Base-by-base conservation (phyloP, 64 coral and sea anemone genomes). In the Dendronephthya gigantea region DNA sequence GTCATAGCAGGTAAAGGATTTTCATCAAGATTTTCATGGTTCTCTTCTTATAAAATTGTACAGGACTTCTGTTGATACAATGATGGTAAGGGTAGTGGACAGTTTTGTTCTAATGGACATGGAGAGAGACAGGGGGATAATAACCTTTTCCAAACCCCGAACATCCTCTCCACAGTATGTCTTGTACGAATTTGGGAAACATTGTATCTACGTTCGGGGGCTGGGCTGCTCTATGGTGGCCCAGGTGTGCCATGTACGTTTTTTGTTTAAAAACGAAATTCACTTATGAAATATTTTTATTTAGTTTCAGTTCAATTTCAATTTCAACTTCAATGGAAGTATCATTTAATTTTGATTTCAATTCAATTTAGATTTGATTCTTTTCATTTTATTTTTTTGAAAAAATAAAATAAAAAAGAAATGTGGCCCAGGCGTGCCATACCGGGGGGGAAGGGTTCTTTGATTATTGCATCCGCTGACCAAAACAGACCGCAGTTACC, bases 401-500 rank as follows among this genome's bases (percentile, higher is more conserved):
- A 70, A 15, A 74, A 74, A 74, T 74, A 74, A 74, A 74, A 74
- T 74, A 27, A 74, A 74, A 74, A 74, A 1, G 0, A 74, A 11
- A 2, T 74, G 17, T 74, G 68, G 68, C 68, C 68, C 17, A 74
- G 68, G 68, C 68, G 68, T 74, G 68, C 68, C 68, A 74, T 74
- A 25, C 68, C 68, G 68, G 68, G 68, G 68, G 68, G 68, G 23
- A n/a, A n/a, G 2, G 22, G 68, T 74, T 27, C 1, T 74, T 1
- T 74, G 25, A 35, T 74, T 1, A 1, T 19, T 74, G 68, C 68
- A 74, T 74, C 68, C 68, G 68, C 68, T 19, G 25, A 30, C 23
- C 68, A n/a, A 74, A 27, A 74, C 23, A 2, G 1, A 74, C 30
- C 32, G 68, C 68, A 8, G 32, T 74, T 28, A 35, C n/a, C 9